A percentile compares a stretch with the other conserved stretches of the same genome.
Evolutionary conservation across 2,113 vertebrate genomes (phyloP).

Genomic region (Siphamia tubifer): DNA sequence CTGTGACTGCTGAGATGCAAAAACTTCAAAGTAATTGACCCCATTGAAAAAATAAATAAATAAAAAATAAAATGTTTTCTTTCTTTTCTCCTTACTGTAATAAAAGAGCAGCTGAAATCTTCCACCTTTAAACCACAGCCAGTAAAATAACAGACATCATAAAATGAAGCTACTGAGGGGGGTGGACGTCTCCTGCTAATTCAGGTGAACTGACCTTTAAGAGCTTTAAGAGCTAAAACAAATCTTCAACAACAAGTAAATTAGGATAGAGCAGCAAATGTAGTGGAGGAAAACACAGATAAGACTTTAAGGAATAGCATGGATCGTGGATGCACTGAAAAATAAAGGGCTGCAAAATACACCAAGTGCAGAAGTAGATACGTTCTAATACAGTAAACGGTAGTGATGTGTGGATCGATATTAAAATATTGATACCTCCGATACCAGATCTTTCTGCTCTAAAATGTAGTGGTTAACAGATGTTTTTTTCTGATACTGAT

Average conservation of each 20-base stretch:
- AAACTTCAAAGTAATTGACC: not conserved
- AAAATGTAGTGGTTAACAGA: no score
- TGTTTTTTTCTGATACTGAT: no score
- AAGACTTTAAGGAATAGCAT: not conserved
- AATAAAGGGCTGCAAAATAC: not conserved
- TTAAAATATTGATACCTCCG: no score
- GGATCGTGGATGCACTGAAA: not conserved
- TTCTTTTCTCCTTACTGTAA: not conserved
- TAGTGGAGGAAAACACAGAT: not conserved
- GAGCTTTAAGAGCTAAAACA: not conserved
- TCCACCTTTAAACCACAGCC: not conserved
- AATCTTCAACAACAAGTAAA: not conserved
- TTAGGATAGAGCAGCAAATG: not conserved
- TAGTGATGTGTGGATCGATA: no score
- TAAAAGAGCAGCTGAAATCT: not conserved
- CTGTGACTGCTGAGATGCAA: conserved; percentile 5
- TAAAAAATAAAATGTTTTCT: not conserved
- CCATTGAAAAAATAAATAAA: no score
- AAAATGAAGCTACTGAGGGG: not conserved
- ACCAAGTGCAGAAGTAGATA: no score
- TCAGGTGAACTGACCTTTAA: not conserved
- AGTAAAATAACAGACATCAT: not conserved
- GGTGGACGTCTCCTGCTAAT: not conserved
- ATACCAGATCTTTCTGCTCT: no score
- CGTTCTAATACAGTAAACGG: no score